Evolutionary conservation across 2,113 vertebrate genomes (phyloP).

Genomic region (Tapirus terrestris): DNA sequence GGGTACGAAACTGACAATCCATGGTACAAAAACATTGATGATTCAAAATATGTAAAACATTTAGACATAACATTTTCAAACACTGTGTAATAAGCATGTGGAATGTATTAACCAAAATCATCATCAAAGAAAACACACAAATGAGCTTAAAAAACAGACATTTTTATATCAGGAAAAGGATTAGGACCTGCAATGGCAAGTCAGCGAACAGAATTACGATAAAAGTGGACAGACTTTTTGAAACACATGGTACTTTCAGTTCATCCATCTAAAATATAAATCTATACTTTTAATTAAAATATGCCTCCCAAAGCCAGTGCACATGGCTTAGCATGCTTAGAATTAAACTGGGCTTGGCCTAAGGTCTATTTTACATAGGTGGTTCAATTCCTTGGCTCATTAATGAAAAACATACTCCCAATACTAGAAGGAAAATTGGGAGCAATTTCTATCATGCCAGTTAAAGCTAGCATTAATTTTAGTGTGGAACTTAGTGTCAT

Average conservation of each 20-base stretch:
- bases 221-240: conserved; percentile 51
- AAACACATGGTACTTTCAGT: conserved; percentile 43
- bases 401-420: conserved; percentile 63
- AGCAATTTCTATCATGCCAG: not conserved
- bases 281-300: conserved; percentile 59
- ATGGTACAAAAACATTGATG: not conserved
- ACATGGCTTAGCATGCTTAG: conserved; percentile 31
- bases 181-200: not conserved
- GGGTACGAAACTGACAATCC: not conserved
- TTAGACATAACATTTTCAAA: conserved; percentile 48
- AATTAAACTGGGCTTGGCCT: not conserved
- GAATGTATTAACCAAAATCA: conserved; percentile 64
- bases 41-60: conserved; percentile 64
- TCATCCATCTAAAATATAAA: conserved; percentile 66
- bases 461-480: not conserved
- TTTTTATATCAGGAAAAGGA: conserved; percentile 57
- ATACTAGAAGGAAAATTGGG: not conserved
- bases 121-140: conserved; percentile 73
- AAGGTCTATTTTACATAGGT: conserved; percentile 47
- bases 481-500: not conserved
- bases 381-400: not conserved
- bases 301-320: not conserved
- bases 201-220: not conserved
- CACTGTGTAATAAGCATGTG: conserved; percentile 62
- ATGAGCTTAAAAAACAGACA: conserved; percentile 58